Evolutionary conservation across 2,797 vertebrate species (phyloP).

Genomic region (Calcarius lapponicus): DNA sequence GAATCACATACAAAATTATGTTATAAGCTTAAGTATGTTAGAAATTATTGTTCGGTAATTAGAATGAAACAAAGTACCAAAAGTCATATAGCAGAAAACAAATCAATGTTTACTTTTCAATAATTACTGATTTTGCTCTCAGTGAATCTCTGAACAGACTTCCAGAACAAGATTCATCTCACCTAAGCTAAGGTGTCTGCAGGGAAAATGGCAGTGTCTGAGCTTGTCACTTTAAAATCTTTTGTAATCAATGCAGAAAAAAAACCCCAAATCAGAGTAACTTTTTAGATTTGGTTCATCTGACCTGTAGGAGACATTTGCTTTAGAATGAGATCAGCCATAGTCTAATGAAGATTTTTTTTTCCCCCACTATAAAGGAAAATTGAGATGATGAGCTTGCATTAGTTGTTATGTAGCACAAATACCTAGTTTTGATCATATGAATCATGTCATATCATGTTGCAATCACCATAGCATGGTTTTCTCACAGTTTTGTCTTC

Average conservation of each 20-base stretch:
- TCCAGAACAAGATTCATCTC: background rate
- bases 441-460: background rate
- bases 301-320: background rate
- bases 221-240: background rate
- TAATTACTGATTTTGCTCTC: background rate
- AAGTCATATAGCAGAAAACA: background rate
- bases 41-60: background rate
- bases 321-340: background rate
- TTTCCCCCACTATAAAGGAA: background rate
- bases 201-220: background rate
- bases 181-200: background rate
- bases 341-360: background rate
- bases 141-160: background rate
- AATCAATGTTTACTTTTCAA: background rate
- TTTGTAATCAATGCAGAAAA: background rate
- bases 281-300: background rate
- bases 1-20: fast-evolving
- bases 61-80: background rate
- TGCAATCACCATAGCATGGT: background rate
- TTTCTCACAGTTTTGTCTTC: background rate
- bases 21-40: background rate
- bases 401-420: background rate
- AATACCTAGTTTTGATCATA: background rate
- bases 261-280: background rate
- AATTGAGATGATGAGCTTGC: background rate